Evolutionary conservation across 2,113 vertebrate species (phyloP), one percentile per base, ranked within the genome.

Genomic region (Campylomormyrus tamandua): DNA sequence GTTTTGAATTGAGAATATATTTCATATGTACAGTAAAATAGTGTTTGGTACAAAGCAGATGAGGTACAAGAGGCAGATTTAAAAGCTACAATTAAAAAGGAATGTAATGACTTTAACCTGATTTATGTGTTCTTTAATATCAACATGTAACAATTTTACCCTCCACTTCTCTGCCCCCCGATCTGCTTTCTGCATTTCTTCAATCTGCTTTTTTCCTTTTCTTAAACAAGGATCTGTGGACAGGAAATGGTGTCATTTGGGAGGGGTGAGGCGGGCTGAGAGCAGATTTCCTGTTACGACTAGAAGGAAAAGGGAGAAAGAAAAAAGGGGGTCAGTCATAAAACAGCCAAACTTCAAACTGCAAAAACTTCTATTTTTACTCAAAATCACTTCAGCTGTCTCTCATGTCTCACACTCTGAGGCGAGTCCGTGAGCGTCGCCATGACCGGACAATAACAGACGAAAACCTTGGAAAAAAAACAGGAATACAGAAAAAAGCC

Each of bases 231-330:
- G 92, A 94, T 94, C 94, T 94, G 92, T 94, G 94, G 92, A 95
- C 95, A 96, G 95, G 96, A 96, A 96, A 95, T 94, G 94, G 94
- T 95, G 95, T 94, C 95, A 94, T 95, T 95, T 94, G 95, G 94
- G 92, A 95, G 94, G 95, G 94, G 95, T 95, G 95, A 95, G 95
- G 94, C 95, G 95, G 94, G 93, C 94, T 93, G 92, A 92, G 94
- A 92, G 90, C 93, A 91, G 93, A 94, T 94, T 95, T 95, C 95
- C 95, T 95, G 91, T 95, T 92, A 92, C 91, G 92, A 91, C 90
- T 94, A 91, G 92, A 87, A 91, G 89, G 87, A 88, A 87, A 89
- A 74, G 91, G 89, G 88, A 89, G 83, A 88, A 88, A 91, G 91
- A 91, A 93, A 92, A 48, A n/a, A 42, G 84, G 62, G 84, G 83